Percentiles rank a stretch among this genome's conserved stretches.
phyloP scores from a whole-genome alignment of 2,888 invertebrate genomes.

The Eristalis intricaria region DNA sequence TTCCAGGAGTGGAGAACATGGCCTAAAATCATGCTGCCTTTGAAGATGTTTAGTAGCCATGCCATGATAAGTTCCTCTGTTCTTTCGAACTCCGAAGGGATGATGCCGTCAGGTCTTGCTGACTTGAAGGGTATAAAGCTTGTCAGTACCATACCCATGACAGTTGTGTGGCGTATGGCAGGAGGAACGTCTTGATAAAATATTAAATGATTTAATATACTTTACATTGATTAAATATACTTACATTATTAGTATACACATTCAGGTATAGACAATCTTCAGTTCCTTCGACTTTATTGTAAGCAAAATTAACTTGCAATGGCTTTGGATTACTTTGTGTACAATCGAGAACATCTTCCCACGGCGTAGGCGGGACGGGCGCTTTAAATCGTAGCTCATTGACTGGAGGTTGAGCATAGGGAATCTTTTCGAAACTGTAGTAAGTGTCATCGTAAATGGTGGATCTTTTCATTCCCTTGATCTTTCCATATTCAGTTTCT shows the following conservation, averaged over 20 bases:
- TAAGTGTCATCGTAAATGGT: slow-evolving; percentile 78
- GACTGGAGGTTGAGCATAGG: slow-evolving; percentile 79
- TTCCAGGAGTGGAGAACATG: no score
- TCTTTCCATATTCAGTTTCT: slow-evolving; percentile 79
- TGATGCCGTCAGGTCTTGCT: no score
- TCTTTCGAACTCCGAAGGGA: no score
- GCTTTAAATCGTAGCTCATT: slow-evolving; percentile 80
- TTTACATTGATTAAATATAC: no score
- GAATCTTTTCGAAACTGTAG: slow-evolving; percentile 79
- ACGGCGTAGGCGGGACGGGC: slow-evolving; percentile 80
- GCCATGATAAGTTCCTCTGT: no score
- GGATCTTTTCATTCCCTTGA: slow-evolving; percentile 78
- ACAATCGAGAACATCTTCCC: slow-evolving; percentile 81
- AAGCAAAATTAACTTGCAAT: slow-evolving; percentile 78
- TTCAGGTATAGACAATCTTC: slow-evolving; percentile 84
- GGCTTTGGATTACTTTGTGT: slow-evolving; percentile 75
- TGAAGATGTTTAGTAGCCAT: no score
- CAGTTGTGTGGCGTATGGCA: no score
- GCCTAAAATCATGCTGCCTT: no score
- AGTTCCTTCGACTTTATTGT: slow-evolving; percentile 80
- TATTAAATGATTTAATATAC: no score
- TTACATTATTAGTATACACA: slow-evolving; percentile 80
- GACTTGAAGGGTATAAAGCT: no score
- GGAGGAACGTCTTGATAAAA: no score
- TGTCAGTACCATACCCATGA: no score